Evolutionary conservation across 92 coral and sea anemone species (phyloP).

Genomic region (Blastomussa wellsi): DNA sequence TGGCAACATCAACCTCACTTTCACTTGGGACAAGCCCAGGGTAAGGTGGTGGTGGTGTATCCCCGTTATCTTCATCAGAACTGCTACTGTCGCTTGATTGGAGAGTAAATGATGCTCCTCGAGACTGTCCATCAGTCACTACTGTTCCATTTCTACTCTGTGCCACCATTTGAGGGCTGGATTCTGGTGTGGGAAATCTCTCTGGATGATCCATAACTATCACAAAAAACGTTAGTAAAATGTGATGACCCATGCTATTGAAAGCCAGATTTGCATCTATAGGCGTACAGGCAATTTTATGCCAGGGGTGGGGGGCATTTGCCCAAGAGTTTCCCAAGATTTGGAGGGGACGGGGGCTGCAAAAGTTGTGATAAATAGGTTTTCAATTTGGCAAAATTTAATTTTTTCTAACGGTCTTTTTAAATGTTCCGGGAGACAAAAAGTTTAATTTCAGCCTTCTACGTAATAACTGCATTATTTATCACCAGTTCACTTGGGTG

Average conservation of each 20-base stretch:
- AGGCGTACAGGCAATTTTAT: too few species aligned
- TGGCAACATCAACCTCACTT: background rate
- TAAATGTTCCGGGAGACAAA: too few species aligned
- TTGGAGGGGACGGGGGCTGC: too few species aligned
- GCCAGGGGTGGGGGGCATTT: too few species aligned
- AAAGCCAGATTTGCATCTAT: too few species aligned
- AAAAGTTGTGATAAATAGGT: too few species aligned
- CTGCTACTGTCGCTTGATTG: constrained; percentile 16
- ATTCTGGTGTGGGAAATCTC: constrained; percentile 67
- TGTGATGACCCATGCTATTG: background rate
- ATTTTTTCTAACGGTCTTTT: too few species aligned
- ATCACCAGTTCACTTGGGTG: too few species aligned
- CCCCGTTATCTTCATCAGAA: constrained; percentile 44
- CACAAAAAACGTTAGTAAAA: background rate
- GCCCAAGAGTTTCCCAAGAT: too few species aligned
- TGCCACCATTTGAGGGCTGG: constrained; percentile 23
- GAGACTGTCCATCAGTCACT: background rate
- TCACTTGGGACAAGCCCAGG: constrained; percentile 31
- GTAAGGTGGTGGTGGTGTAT: constrained; percentile 63
- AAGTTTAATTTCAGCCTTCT: too few species aligned
- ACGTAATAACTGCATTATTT: too few species aligned
- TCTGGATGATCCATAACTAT: constrained; percentile 83
- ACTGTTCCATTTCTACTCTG: constrained; percentile 4
- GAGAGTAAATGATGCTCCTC: background rate
- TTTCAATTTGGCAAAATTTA: too few species aligned